Conservation (phyloP, 2,888 invertebrate genomes). For the Neocrepidodera transversa region DNA sequence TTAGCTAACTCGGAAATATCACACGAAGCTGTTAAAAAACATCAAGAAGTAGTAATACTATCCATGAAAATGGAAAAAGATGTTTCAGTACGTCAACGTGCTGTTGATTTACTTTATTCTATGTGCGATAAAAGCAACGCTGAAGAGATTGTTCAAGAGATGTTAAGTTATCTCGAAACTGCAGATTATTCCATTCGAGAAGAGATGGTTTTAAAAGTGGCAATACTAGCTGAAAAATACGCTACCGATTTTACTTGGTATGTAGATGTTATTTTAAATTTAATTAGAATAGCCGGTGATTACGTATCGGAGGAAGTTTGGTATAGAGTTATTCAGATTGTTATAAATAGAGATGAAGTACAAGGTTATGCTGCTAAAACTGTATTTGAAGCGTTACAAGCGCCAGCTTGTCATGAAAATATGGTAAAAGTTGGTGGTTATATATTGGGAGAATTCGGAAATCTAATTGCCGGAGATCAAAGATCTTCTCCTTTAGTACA, state of each 20-base stretch:
- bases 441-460: constrained; percentile 98
- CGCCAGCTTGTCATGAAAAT: constrained; percentile 99
- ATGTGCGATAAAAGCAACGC: constrained; percentile 99
- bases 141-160: constrained; percentile 99
- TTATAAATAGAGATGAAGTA: constrained; percentile 98
- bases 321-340: constrained; percentile 99
- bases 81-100: constrained; percentile 96
- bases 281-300: constrained; percentile 99
- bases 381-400: constrained; percentile 98
- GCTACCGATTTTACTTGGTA: constrained; percentile 99
- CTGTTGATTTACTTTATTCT: constrained; percentile 97
- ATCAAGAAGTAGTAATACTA: constrained; percentile 98
- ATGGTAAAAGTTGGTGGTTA: constrained; percentile 99
- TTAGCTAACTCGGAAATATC: constrained; percentile 99
- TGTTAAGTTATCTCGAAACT: constrained; percentile 98
- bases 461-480: constrained; percentile 98
- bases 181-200: constrained; percentile 99
- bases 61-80: constrained; percentile 99
- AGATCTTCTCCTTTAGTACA: constrained; percentile 97
- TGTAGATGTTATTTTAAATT: constrained; percentile 96
- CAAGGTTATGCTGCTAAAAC: constrained; percentile 99
- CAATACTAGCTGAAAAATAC: constrained; percentile 98
- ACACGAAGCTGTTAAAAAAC: constrained; percentile 99
- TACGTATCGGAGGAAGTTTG: constrained; percentile 99
- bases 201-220: constrained; percentile 99